These are phyloP conservation scores for Halotydeus destructor DNA, from an alignment of 1,140 invertebrate species.

Conservation along the genomic window DNA sequence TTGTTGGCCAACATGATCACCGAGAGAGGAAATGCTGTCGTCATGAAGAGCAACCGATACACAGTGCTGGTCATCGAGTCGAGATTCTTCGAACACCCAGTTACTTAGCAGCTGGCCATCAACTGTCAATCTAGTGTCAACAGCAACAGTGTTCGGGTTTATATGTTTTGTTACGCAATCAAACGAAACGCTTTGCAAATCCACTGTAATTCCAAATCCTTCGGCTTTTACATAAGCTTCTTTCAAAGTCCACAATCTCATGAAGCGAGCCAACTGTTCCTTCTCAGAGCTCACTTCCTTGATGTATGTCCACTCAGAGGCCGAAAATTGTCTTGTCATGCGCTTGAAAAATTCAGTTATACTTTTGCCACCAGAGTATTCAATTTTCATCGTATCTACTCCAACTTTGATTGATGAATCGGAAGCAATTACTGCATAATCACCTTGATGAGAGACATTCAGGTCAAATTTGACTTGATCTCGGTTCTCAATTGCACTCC, in stretches of 20 bases:
- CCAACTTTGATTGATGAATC: constrained; percentile 24
- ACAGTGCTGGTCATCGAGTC: constrained; percentile 55
- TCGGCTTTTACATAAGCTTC: constrained; percentile 83
- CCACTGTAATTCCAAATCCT: constrained; percentile 57
- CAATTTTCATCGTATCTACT: constrained; percentile 32
- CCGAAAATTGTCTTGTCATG: constrained; percentile 60
- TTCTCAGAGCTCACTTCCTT: constrained; percentile 27
- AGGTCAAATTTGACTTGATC: constrained; percentile 32
- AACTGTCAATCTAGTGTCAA: constrained; percentile 43
- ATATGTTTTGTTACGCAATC: constrained; percentile 31
- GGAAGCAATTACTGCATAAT: constrained; percentile 58
- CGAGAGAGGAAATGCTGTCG: too few species aligned
- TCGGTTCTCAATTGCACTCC: constrained; percentile 12
- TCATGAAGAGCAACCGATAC: constrained; percentile 42
- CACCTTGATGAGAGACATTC: constrained; percentile 81
- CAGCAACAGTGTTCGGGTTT: constrained; percentile 28
- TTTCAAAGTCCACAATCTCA: constrained; percentile 43
- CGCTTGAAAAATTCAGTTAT: constrained; percentile 52
- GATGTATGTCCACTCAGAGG: constrained; percentile 55
- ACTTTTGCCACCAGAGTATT: constrained; percentile 20
- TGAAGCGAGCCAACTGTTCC: constrained; percentile 42
- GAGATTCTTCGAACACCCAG: constrained; percentile 69
- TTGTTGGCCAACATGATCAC: too few species aligned
- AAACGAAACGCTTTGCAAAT: constrained; percentile 54
- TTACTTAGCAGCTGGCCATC: constrained; percentile 34